Conservation (phyloP, 2,888 invertebrate genomes). For the Darwinula stevensoni region DNA sequence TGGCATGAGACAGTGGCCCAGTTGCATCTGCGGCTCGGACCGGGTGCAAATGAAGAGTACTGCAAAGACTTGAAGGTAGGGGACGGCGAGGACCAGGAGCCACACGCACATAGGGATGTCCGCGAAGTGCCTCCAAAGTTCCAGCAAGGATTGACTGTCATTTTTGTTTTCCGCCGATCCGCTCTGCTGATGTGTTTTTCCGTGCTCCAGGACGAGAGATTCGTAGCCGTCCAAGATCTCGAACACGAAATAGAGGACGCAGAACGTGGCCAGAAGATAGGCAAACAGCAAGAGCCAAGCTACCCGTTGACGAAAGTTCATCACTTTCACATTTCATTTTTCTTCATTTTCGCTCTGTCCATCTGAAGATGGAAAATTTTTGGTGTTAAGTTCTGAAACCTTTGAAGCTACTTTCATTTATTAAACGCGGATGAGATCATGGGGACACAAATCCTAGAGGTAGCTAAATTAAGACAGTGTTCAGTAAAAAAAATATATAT, state of each 20-base stretch:
- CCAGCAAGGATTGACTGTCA: not conserved
- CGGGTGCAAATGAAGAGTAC: not conserved
- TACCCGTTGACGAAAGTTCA: constrained; percentile 1
- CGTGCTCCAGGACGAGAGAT: no score
- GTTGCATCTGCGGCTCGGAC: not conserved
- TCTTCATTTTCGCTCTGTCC: no score
- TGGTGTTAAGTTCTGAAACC: no score
- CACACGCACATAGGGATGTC: not conserved
- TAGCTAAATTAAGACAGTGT: no score
- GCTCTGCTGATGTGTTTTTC: no score
- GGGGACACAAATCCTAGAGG: no score
- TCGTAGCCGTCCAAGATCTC: not conserved
- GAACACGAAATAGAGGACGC: not conserved
- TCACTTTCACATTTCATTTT: no score
- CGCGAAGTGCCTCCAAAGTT: not conserved
- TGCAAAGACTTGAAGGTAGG: not conserved
- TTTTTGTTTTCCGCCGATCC: no score
- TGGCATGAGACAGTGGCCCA: not conserved
- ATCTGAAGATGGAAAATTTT: no score
- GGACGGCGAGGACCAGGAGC: not conserved
- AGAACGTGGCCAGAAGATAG: not conserved
- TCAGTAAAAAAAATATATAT: no score
- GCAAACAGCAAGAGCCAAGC: not conserved
- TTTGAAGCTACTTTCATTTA: no score
- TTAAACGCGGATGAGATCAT: no score